These are phyloP conservation scores for Thripadectes ignobilis DNA, from an alignment of 2,797 vertebrate genomes.

Conservation along the genomic window DNA sequence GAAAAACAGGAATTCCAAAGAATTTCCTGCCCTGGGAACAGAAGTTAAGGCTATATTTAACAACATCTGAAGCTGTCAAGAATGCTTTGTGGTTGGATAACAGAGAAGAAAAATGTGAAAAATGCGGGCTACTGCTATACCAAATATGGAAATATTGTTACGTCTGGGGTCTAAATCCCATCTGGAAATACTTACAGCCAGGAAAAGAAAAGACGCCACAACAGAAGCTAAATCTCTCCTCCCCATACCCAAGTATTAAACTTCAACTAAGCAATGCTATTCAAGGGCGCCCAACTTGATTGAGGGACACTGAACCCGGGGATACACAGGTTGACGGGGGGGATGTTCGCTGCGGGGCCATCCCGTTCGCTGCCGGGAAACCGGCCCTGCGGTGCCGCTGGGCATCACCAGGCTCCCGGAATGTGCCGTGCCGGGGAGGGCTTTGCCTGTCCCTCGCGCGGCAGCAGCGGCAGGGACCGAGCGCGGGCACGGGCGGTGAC, in stretches of 20 bases:
- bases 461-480: background rate
- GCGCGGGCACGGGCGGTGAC: background rate
- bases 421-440: background rate
- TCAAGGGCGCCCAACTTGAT: background rate
- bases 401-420: background rate
- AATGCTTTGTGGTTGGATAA: slow-evolving; percentile 97
- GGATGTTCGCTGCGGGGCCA: background rate
- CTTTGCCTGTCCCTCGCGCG: background rate
- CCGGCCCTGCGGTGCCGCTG: background rate
- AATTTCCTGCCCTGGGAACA: slow-evolving; percentile 94
- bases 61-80: slow-evolving; percentile 94
- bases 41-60: slow-evolving; percentile 89
- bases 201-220: slow-evolving; percentile 85
- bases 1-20: slow-evolving; percentile 91
- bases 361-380: background rate
- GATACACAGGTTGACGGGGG: background rate
- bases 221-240: slow-evolving; percentile 82
- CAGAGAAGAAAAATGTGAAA: slow-evolving; percentile 96
- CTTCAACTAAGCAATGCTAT: background rate
- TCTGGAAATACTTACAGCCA: slow-evolving; percentile 91
- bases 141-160: slow-evolving; percentile 99
- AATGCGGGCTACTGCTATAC: slow-evolving; percentile 98
- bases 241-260: background rate
- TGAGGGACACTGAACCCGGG: background rate
- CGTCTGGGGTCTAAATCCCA: slow-evolving; percentile 93